Conservation (phyloP, 2,888 invertebrate genomes). For the Eretmocerus hayati region DNA sequence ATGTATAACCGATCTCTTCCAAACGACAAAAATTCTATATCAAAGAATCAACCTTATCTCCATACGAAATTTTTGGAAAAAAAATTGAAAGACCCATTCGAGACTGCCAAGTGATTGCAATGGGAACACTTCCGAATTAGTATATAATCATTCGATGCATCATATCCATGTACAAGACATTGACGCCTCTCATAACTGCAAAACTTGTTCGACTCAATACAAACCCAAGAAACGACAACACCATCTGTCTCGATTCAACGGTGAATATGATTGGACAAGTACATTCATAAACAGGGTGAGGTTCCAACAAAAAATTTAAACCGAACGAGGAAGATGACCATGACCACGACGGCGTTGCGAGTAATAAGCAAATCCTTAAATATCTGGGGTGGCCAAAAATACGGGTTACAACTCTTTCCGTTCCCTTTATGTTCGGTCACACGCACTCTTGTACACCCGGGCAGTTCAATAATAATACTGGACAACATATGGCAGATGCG, state of each 20-base stretch:
- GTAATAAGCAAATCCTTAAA: constrained; percentile 11
- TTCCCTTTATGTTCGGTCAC: too few species aligned
- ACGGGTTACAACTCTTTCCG: constrained; percentile 24
- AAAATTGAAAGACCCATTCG: background rate
- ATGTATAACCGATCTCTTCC: too few species aligned
- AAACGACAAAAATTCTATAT: too few species aligned
- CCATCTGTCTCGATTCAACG: constrained; percentile 13
- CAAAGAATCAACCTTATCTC: too few species aligned
- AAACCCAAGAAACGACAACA: too few species aligned
- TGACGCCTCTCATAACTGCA: background rate
- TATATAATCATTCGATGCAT: too few species aligned
- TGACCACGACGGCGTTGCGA: constrained; percentile 3
- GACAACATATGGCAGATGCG: constrained; percentile 18
- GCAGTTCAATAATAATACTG: constrained; percentile 10
- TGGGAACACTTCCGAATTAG: background rate
- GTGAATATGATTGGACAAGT: constrained; percentile 10
- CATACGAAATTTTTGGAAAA: too few species aligned
- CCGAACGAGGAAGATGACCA: constrained; percentile 2
- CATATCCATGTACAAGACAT: background rate
- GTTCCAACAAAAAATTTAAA: background rate
- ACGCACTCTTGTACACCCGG: too few species aligned
- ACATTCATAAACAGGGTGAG: background rate
- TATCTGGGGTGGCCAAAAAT: constrained; percentile 26
- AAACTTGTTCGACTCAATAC: constrained; percentile 3
- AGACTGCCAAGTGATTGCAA: background rate